Conservation (phyloP, 2,113 vertebrate genomes). For the Paramormyrops kingsleyae region DNA sequence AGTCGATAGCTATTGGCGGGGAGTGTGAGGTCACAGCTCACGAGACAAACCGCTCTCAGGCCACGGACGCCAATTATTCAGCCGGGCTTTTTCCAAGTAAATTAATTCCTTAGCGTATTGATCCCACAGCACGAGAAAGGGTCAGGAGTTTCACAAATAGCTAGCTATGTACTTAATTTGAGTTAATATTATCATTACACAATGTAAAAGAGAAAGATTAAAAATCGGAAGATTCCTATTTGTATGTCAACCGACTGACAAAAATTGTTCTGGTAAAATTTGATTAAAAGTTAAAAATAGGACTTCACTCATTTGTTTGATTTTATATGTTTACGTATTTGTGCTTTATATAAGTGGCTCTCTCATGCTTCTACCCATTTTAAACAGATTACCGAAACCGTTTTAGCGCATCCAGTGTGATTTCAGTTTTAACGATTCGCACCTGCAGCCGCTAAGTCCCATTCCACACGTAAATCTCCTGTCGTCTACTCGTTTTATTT, state of each 20-base stretch:
- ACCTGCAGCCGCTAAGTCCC: not conserved
- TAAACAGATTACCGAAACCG: not conserved
- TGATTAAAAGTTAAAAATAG: not conserved
- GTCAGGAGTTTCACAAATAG: not conserved
- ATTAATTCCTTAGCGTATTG: conserved; percentile 8
- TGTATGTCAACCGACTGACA: not conserved
- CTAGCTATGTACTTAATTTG: not conserved
- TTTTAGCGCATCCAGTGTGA: not conserved
- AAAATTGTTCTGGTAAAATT: not conserved
- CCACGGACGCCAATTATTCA: not conserved
- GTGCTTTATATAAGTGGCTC: not conserved
- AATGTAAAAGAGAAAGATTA: not conserved
- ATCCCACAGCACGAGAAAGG: not conserved
- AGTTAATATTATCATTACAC: not conserved
- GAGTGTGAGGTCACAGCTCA: conserved; percentile 15
- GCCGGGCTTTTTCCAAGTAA: not conserved
- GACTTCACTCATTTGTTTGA: not conserved
- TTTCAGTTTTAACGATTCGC: not conserved
- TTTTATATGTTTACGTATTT: not conserved
- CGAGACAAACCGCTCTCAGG: not conserved
- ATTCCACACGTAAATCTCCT: not conserved
- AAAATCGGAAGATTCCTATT: not conserved
- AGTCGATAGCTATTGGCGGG: not conserved
- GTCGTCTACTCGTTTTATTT: not conserved
- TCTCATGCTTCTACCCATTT: not conserved